Conservation (phyloP, 1,140 invertebrate genomes). For the Pachypeltis micranthus region DNA sequence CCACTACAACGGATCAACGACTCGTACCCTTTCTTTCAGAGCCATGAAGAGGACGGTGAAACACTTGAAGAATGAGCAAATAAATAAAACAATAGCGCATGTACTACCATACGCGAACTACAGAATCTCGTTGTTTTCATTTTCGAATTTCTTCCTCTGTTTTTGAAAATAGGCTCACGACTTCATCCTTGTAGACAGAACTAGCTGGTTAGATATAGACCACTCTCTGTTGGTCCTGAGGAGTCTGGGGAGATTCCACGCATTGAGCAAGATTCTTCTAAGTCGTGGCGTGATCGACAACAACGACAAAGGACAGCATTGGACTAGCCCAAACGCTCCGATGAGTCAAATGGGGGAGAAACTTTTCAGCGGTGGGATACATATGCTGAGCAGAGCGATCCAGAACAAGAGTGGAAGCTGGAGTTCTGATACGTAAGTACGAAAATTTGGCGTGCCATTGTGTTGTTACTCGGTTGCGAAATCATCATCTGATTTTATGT, state of each 20-base stretch:
- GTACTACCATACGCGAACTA: too few relatives aligned
- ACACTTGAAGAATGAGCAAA: too few relatives aligned
- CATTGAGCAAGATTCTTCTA: not conserved
- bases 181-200: not conserved
- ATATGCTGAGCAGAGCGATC: not conserved
- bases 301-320: not conserved
- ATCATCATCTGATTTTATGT: not conserved
- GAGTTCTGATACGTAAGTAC: not conserved
- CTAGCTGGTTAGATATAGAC: not conserved
- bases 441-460: not conserved
- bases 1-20: too few relatives aligned
- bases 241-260: constrained; percentile 7
- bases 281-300: not conserved
- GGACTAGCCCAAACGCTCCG: not conserved
- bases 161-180: not conserved
- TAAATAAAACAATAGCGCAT: too few relatives aligned
- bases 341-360: too few relatives aligned
- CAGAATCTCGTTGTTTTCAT: too few relatives aligned
- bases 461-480: not conserved
- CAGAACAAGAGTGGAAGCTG: not conserved
- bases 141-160: too few relatives aligned
- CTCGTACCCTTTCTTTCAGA: too few relatives aligned
- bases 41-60: too few relatives aligned
- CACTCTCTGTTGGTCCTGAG: constrained; percentile 1
- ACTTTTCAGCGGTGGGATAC: not conserved